A percentile compares a stretch with the other conserved stretches of the same genome.
Conservation (phyloP, 2,888 invertebrate species). For the Neoitamus cyanurus region DNA sequence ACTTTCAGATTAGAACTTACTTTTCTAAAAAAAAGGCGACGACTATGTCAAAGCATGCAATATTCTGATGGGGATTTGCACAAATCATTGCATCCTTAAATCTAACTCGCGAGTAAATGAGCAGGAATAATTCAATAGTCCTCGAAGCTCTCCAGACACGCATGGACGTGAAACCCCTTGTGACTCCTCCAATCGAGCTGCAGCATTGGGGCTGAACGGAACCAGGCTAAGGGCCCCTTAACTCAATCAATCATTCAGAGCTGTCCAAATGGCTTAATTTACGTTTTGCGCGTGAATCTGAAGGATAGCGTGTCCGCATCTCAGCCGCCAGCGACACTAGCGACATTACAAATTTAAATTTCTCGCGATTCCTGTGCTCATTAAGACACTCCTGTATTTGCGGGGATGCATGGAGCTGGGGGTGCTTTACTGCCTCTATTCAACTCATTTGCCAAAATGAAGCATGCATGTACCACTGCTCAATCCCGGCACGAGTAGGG, state of each 20-base stretch:
- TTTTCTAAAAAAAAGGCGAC: neutral
- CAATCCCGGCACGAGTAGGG: neutral
- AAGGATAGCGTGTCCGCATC: neutral
- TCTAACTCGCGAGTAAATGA: neutral
- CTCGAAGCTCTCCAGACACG: neutral
- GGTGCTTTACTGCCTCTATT: neutral
- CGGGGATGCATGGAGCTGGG: neutral
- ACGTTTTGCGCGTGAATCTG: constrained; percentile 2
- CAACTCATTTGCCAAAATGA: neutral
- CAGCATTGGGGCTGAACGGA: neutral
- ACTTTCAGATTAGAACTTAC: neutral
- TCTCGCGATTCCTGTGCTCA: neutral
- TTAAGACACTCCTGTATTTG: neutral
- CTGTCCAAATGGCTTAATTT: constrained; percentile 37
- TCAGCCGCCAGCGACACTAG: neutral
- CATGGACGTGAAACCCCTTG: neutral
- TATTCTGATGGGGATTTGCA: neutral
- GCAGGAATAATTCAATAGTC: neutral
- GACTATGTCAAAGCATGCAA: neutral
- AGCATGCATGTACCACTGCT: neutral
- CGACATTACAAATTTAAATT: neutral
- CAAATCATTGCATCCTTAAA: neutral
- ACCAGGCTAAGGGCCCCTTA: neutral
- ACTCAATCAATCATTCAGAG: constrained; percentile 24
- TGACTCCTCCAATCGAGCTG: neutral